Evolutionary conservation across 1,140 invertebrate genomes (phyloP).

Genomic region (Acromyrmex echinatior): DNA sequence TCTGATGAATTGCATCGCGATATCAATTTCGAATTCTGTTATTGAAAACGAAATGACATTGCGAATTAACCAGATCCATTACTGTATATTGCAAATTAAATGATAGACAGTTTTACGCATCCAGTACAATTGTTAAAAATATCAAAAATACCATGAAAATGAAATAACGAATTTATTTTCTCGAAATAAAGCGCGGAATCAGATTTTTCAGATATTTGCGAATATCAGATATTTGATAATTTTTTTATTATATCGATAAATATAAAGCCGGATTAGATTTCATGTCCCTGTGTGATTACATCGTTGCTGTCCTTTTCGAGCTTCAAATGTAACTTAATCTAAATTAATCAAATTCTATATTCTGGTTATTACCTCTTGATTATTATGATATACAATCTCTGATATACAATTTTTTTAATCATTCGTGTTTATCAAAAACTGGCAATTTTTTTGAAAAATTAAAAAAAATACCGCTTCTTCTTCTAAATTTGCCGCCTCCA

Average conservation of each 20-base stretch:
- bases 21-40: not conserved
- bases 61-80: not conserved
- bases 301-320: too few species aligned
- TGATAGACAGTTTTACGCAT: not conserved
- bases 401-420: too few species aligned
- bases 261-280: not conserved
- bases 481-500: too few species aligned
- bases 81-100: not conserved
- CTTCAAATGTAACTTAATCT: too few species aligned
- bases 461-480: too few species aligned
- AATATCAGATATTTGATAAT: not conserved
- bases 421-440: too few species aligned
- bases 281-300: too few species aligned
- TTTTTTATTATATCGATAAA: not conserved
- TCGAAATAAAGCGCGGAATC: not conserved
- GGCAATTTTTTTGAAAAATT: too few species aligned
- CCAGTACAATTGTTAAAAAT: not conserved
- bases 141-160: not conserved
- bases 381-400: too few species aligned
- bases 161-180: conserved; percentile 19
- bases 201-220: not conserved
- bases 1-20: not conserved
- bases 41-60: not conserved
- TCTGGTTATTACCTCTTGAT: too few species aligned
- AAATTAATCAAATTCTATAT: too few species aligned